These are phyloP conservation scores for Heteropelma amictum DNA, from an alignment of 2,888 invertebrate genomes.

Conservation along the genomic window DNA sequence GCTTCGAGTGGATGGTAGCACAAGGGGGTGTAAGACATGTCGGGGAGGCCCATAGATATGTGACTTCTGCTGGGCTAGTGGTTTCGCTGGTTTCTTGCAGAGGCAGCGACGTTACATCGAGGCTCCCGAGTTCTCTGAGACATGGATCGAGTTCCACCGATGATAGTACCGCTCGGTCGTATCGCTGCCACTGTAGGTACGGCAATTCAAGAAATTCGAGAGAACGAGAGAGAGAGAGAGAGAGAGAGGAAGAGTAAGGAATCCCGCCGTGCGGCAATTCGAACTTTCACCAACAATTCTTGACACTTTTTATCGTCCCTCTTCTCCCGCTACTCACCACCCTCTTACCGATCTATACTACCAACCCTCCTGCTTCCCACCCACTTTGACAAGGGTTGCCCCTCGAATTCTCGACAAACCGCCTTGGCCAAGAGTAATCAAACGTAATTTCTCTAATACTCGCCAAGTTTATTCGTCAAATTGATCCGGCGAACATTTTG, in stretches of 20 bases:
- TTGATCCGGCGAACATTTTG: too few relatives aligned
- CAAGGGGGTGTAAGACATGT: not conserved
- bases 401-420: not conserved
- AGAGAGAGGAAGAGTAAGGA: conserved; percentile 32
- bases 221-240: not conserved
- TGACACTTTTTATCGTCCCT: conserved; percentile 52
- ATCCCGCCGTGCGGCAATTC: conserved; percentile 47
- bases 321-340: conserved; percentile 2
- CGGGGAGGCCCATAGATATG: too few relatives aligned
- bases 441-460: conserved; percentile 7
- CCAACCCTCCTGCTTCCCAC: conserved; percentile 3
- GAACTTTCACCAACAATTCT: conserved; percentile 58
- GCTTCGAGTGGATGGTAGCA: conserved; percentile 21
- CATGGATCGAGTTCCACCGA: conserved; percentile 28
- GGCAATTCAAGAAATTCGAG: conserved; percentile 49
- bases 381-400: not conserved
- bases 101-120: conserved; percentile 1
- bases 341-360: conserved; percentile 9
- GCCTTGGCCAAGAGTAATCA: conserved; percentile 12
- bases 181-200: conserved; percentile 2
- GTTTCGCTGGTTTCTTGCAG: conserved; percentile 30
- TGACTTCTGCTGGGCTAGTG: conserved; percentile 23
- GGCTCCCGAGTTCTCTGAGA: conserved; percentile 9
- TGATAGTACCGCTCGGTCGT: conserved; percentile 32
- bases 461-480: not conserved